Evolutionary conservation across 2,113 vertebrate genomes (phyloP).

Genomic region (Tinamus guttatus): DNA sequence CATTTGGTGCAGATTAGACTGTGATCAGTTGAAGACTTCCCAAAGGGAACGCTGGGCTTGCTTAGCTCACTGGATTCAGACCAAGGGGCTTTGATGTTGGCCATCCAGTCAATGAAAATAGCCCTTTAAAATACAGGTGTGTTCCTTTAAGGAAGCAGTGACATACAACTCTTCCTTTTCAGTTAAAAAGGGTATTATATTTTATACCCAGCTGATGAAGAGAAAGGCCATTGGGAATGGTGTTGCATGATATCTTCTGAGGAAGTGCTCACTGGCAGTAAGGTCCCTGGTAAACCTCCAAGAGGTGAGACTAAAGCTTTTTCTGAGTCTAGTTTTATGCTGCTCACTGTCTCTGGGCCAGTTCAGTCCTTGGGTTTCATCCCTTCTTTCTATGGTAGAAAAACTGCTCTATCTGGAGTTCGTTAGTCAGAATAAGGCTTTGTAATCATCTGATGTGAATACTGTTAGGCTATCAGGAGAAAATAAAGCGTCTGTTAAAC

Average conservation of each 20-base stretch:
- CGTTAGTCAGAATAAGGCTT: not conserved
- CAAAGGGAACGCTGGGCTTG: not conserved
- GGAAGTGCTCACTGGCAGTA: not conserved
- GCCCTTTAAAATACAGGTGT: not conserved
- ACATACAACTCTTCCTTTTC: not conserved
- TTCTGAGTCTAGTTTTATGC: not conserved
- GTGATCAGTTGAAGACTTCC: not conserved
- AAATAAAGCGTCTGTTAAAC: not conserved
- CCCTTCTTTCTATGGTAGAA: not conserved
- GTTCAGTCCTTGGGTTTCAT: not conserved
- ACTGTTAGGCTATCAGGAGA: not conserved
- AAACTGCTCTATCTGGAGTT: not conserved
- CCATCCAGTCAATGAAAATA: not conserved
- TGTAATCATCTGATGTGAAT: not conserved
- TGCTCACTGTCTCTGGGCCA: not conserved
- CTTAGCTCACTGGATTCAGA: not conserved
- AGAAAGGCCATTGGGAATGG: not conserved
- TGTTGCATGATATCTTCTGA: not conserved
- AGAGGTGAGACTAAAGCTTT: not conserved
- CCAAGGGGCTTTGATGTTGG: not conserved
- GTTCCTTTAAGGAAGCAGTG: not conserved
- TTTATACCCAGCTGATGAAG: not conserved
- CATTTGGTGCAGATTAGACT: not conserved
- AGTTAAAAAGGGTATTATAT: not conserved
- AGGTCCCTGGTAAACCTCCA: not conserved